Percentiles rank a stretch among this genome's conserved stretches.
These are phyloP conservation scores for Paratilapia polleni DNA, from an alignment of 2,113 vertebrate species.

Conservation along the genomic window DNA sequence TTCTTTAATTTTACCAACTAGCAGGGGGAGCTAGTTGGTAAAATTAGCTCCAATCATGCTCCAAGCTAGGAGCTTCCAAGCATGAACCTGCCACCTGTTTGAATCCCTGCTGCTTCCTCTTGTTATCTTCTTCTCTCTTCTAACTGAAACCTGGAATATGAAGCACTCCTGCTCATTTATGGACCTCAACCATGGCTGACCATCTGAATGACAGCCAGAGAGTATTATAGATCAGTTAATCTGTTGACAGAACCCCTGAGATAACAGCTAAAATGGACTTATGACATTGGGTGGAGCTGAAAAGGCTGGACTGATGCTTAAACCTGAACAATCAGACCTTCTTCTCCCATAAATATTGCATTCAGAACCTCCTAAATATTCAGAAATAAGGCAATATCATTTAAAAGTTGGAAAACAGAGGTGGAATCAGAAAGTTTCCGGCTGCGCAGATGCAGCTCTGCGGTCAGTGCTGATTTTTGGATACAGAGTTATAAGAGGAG, in stretches of 20 bases:
- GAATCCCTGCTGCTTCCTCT: not conserved
- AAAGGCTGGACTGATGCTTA: conserved; percentile 5
- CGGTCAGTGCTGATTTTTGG: not conserved
- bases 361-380: conserved; percentile 3
- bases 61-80: not conserved
- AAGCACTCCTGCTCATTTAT: not conserved
- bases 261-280: not conserved
- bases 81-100: not conserved
- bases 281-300: not conserved
- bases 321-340: not conserved
- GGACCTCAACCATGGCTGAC: not conserved
- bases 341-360: conserved; percentile 19
- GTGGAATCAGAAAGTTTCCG: not conserved
- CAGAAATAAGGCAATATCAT: not conserved
- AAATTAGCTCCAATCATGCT: no score
- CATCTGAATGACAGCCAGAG: not conserved
- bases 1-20: not conserved
- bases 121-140: not conserved
- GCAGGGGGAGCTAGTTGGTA: no score
- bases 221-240: not conserved
- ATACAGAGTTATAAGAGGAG: not conserved
- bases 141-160: not conserved
- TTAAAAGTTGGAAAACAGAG: not conserved
- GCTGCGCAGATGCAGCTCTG: not conserved
- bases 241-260: not conserved